Evolutionary conservation across 2,797 vertebrate genomes (phyloP).

Genomic region (Neosilurus mollespiculum): DNA sequence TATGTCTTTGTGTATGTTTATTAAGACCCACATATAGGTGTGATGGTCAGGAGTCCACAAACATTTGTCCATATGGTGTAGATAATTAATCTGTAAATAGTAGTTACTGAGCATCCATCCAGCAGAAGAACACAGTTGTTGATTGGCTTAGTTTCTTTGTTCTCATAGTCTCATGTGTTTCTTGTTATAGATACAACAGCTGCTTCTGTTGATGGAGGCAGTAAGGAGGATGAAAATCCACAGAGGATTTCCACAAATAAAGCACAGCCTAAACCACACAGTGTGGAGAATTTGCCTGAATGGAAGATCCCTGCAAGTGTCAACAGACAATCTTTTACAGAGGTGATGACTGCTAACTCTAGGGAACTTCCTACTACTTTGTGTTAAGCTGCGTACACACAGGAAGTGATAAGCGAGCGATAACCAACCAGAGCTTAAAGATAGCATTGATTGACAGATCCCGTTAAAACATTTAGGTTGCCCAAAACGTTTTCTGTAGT

Average conservation of each 20-base stretch:
- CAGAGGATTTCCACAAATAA: constrained; percentile 52
- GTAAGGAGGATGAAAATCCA: constrained; percentile 59
- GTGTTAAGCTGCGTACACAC: no score
- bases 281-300: constrained; percentile 60
- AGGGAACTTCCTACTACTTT: background rate
- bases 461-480: no score
- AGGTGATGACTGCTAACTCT: constrained; percentile 60
- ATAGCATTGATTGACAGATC: no score
- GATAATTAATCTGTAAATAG: background rate
- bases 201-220: constrained; percentile 27
- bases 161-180: background rate
- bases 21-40: no score
- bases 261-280: constrained; percentile 57
- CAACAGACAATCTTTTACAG: constrained; percentile 65
- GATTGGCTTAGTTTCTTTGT: background rate
- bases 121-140: background rate
- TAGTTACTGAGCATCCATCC: background rate
- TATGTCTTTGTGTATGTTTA: no score
- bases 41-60: background rate
- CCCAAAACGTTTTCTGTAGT: no score
- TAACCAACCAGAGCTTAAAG: no score
- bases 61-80: background rate
- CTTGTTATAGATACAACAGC: constrained; percentile 32
- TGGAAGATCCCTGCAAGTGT: constrained; percentile 69
- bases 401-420: no score